Conservation (phyloP, 2,113 vertebrate genomes). For the Orthonyx spaldingii region DNA sequence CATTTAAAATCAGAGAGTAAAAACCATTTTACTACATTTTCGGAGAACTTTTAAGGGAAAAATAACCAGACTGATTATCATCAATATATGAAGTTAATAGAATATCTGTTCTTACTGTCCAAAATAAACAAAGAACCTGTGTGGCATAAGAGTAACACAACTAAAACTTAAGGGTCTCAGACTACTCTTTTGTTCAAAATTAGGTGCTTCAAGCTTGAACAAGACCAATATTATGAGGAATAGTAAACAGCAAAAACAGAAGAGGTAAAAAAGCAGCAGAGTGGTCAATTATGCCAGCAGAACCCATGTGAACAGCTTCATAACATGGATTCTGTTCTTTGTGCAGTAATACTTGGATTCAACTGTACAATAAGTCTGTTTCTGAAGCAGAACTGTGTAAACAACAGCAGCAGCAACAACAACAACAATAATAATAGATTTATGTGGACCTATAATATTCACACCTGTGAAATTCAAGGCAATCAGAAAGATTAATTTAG, state of each 20-base stretch:
- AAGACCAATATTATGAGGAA: background rate
- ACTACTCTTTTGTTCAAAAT: background rate
- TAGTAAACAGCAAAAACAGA: background rate
- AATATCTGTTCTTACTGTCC: background rate
- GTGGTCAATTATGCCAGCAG: background rate
- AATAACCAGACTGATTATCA: background rate
- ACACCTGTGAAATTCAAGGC: background rate
- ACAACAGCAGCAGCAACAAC: background rate
- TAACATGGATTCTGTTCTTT: background rate
- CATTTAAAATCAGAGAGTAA: background rate
- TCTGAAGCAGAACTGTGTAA: conserved; percentile 11
- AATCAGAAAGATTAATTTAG: background rate
- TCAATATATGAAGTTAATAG: background rate
- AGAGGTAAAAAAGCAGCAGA: background rate
- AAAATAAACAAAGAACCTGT: background rate
- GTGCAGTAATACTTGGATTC: background rate
- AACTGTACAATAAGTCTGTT: background rate
- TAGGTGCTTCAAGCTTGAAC: background rate
- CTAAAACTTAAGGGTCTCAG: background rate
- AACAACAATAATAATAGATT: background rate
- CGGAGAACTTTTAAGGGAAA: background rate
- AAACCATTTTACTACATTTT: background rate
- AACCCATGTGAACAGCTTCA: background rate
- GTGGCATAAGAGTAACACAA: background rate
- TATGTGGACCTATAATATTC: background rate